Evolutionary conservation across 2,797 vertebrate species (phyloP).

Genomic region (Champsocephalus gunnari): DNA sequence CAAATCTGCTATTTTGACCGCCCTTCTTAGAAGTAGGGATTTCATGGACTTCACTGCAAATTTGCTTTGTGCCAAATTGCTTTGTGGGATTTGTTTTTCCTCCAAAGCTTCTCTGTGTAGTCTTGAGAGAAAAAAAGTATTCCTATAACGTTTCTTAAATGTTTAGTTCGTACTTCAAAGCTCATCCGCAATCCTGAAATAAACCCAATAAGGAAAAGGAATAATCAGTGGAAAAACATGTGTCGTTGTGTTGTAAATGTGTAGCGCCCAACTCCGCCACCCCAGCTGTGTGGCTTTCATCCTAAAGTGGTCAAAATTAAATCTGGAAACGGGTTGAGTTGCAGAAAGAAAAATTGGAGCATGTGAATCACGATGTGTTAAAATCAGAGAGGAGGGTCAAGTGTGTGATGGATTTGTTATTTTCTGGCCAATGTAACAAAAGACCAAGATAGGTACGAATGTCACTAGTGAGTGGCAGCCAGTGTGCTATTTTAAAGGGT

Average conservation of each 20-base stretch:
- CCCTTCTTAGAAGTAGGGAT: conserved; percentile 21
- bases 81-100: conserved; percentile 36
- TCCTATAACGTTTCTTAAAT: conserved; percentile 27
- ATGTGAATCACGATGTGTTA: conserved; percentile 19
- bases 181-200: conserved; percentile 41
- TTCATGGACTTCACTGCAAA: conserved; percentile 39
- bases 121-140: conserved; percentile 11
- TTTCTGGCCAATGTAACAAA: neutral
- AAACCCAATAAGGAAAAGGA: conserved; percentile 26
- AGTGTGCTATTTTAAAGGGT: neutral
- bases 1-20: conserved; percentile 24
- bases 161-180: conserved; percentile 56
- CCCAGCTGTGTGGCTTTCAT: conserved; percentile 46
- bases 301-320: conserved; percentile 41
- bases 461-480: neutral
- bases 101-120: conserved; percentile 13
- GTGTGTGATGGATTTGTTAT: conserved; percentile 3
- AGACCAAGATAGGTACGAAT: neutral
- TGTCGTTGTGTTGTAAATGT: conserved; percentile 51
- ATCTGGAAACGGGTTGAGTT: conserved; percentile 42
- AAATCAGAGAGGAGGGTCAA: neutral
- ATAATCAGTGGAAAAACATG: conserved; percentile 35
- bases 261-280: neutral
- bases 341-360: conserved; percentile 30
- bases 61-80: conserved; percentile 42